Base-by-base conservation (phyloP, 2,888 invertebrate genomes). In the Drosophila colorata region DNA sequence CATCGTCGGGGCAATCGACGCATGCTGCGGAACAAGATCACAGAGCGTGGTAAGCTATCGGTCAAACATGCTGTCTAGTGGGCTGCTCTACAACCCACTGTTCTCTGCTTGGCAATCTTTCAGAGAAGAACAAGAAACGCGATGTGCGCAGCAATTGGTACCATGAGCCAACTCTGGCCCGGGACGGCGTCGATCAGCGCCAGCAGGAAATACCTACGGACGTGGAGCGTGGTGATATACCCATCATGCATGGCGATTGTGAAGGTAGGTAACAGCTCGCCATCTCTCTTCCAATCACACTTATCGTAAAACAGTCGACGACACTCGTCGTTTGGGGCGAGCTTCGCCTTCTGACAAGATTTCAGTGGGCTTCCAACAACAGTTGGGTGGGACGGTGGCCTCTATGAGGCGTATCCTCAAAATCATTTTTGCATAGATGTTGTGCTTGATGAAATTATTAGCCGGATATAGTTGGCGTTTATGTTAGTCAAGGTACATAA, bases 141-240 rank as follows among this genome's bases (percentile, higher is more conserved):
- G 92, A 92, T 70, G 91, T 92, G 23, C 90, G 92, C 76, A 91
- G 91, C 80, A 90, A 91, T 81, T 92, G 91, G 90, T 92, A 89
- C 66, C 89, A 86, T 58, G 84, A 90, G 53, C 85, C 87, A 8
- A 78, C 89, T n/a, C 51, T 82, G 49, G 80, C 81, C 53, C 78
- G 79, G 48, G 91, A 90, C 47, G 87, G 74, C 58, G 91, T 90
- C 68, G 89, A 90, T 76, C 87, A 87, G 69, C 89, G 91, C 48
- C 89, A 90, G 49, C 89, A 88, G 59, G 90, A 89, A 78, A 74
- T 91, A 53, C 86, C 91, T n/a, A 82, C 92, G 77, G 91, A 93
- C 69, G 88, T 88, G 51, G 92, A 93, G 70, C 92, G 95, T 83
- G 95, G 95, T 68, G 96, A 96, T 90, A 95, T 95, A 81, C 94